phyloP scores from a whole-genome alignment of 2,888 invertebrate genomes.

The Rotaria sp. region DNA sequence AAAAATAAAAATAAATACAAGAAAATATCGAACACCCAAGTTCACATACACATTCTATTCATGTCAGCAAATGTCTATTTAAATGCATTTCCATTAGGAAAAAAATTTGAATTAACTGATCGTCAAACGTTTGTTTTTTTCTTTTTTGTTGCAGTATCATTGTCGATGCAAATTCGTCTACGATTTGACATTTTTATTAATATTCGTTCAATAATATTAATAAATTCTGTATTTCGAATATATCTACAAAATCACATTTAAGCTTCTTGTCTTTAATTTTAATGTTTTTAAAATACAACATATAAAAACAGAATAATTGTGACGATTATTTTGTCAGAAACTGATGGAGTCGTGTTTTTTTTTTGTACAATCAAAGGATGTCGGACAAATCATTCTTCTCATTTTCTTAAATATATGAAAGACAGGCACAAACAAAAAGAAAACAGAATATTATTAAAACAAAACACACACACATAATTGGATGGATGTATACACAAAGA shows the following conservation, averaged over 20 bases:
- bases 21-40: not conserved
- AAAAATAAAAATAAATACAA: too few species aligned
- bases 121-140: too few species aligned
- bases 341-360: not conserved
- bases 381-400: not conserved
- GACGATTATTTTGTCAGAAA: not conserved
- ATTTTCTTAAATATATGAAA: not conserved
- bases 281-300: not conserved
- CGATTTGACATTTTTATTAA: too few species aligned
- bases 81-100: too few species aligned
- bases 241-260: constrained; percentile 6
- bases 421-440: not conserved
- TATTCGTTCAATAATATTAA: too few species aligned
- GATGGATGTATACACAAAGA: not conserved
- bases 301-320: constrained; percentile 7
- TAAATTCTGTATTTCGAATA: not conserved
- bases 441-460: not conserved
- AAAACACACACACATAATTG: not conserved
- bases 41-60: not conserved
- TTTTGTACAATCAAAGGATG: not conserved
- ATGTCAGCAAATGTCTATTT: not conserved
- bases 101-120: too few species aligned
- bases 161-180: too few species aligned
- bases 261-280: not conserved
- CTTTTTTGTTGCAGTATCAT: too few species aligned